Conservation (phyloP, 2,888 invertebrate genomes). For the Parnassius glacialis region DNA sequence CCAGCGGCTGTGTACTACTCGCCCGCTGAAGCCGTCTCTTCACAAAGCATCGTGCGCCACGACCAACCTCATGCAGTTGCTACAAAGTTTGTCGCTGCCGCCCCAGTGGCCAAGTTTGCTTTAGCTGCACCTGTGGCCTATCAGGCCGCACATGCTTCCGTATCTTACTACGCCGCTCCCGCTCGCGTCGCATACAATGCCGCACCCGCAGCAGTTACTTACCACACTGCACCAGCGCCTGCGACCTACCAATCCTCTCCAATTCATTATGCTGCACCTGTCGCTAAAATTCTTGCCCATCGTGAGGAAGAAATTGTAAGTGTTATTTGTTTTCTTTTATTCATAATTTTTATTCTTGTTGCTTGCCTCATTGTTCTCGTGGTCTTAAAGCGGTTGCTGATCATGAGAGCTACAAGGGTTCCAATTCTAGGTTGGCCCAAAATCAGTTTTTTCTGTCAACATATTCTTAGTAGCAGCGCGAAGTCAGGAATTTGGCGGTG, state of each 20-base stretch:
- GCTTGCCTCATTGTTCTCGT: too few species aligned
- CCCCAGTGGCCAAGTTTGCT: slow-evolving; percentile 35
- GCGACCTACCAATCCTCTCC: slow-evolving; percentile 34
- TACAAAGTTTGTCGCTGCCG: slow-evolving; percentile 38
- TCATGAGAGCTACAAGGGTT: too few species aligned
- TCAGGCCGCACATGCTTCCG: slow-evolving; percentile 42
- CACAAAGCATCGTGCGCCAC: slow-evolving; percentile 56
- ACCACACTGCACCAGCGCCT: slow-evolving; percentile 29
- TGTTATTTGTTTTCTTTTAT: too few species aligned
- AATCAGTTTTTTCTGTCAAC: too few species aligned
- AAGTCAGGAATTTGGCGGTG: too few species aligned
- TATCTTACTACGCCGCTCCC: slow-evolving; percentile 9
- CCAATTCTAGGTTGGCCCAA: too few species aligned
- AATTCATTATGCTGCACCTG: slow-evolving; percentile 38
- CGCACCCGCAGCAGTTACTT: slow-evolving; percentile 1
- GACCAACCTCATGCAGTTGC: slow-evolving; percentile 47
- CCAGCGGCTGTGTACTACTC: slow-evolving; percentile 57
- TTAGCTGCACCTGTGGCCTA: slow-evolving; percentile 41
- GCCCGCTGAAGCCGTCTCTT: slow-evolving; percentile 51
- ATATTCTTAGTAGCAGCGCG: too few species aligned
- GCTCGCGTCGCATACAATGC: slow-evolving; percentile 33
- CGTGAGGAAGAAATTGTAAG: slow-evolving; percentile 37
- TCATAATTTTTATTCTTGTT: too few species aligned
- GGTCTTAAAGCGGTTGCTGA: too few species aligned
- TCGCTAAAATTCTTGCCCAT: slow-evolving; percentile 43